A percentile compares a stretch with the other conserved stretches of the same genome.
These are phyloP conservation scores for Bradypus variegatus DNA, from an alignment of 2,797 vertebrate species.

Conservation along the genomic window DNA sequence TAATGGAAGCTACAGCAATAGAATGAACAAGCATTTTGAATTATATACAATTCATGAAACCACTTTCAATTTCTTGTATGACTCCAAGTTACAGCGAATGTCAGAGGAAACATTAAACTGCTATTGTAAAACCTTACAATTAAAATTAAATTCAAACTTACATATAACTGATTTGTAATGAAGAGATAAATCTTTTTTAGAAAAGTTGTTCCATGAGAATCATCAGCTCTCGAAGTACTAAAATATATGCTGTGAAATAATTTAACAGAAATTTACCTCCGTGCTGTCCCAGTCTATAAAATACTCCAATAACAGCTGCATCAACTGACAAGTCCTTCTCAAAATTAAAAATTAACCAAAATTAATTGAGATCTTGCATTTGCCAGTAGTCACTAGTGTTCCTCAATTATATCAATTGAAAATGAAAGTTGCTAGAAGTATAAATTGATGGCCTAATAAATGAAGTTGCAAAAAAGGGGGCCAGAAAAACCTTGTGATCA, in stretches of 20 bases:
- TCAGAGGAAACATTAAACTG: slow-evolving; percentile 18
- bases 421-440: slow-evolving; percentile 13
- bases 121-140: neutral
- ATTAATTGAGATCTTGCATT: slow-evolving; percentile 10
- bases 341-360: slow-evolving; percentile 35
- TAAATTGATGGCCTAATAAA: slow-evolving; percentile 21
- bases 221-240: neutral
- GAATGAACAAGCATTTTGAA: slow-evolving; percentile 3
- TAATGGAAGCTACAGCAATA: neutral
- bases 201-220: neutral
- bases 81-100: slow-evolving; percentile 5
- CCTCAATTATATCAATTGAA: slow-evolving; percentile 31
- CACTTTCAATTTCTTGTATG: neutral
- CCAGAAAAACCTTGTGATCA: neutral
- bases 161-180: neutral
- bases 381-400: slow-evolving; percentile 19
- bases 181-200: no score
- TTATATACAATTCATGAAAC: neutral
- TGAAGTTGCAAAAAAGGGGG: slow-evolving; percentile 30
- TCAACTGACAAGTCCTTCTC: neutral
- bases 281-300: neutral
- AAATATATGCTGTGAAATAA: slow-evolving; percentile 35
- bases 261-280: neutral
- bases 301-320: neutral
- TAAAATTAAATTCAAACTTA: slow-evolving; percentile 34